Conservation (phyloP, 2,113 vertebrate species). For the Campylomormyrus tamandua region DNA sequence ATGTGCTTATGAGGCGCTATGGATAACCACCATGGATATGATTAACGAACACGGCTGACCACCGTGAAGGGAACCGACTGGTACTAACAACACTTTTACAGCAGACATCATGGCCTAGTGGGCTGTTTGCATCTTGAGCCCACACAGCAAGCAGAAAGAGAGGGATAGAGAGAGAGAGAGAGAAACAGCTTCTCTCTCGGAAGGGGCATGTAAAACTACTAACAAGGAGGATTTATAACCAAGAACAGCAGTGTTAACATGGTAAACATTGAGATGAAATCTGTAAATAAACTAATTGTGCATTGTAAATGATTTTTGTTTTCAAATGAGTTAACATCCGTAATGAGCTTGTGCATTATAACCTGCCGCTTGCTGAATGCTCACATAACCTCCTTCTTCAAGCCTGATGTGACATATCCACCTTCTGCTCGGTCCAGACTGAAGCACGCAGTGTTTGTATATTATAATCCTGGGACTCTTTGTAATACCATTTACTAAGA, state of each 20-base stretch:
- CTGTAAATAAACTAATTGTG: constrained; percentile 97
- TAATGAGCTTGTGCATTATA: constrained; percentile 78
- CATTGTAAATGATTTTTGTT: constrained; percentile 87
- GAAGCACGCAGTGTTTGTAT: constrained; percentile 64
- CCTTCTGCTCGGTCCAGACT: constrained; percentile 63
- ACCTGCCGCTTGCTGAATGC: constrained; percentile 81
- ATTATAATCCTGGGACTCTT: constrained; percentile 54
- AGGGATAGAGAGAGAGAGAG: constrained; percentile 26
- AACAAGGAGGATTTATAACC: constrained; percentile 71
- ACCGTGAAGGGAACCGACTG: constrained; percentile 72
- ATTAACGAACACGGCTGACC: constrained; percentile 72
- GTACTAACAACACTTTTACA: constrained; percentile 81
- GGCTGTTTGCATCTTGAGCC: constrained; percentile 79
- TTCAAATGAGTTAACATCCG: constrained; percentile 84
- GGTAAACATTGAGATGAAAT: constrained; percentile 61
- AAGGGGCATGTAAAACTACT: constrained; percentile 84
- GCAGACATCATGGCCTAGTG: constrained; percentile 72
- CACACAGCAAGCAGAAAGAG: constrained; percentile 55
- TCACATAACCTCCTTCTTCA: constrained; percentile 70
- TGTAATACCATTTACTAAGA: constrained; percentile 40
- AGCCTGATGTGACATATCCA: constrained; percentile 54
- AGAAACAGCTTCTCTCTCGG: constrained; percentile 51
- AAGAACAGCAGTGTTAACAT: constrained; percentile 61
- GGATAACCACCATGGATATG: constrained; percentile 86
- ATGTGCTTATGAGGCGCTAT: constrained; percentile 85